These are phyloP conservation scores for Hirundo rustica DNA, from an alignment of 2,797 vertebrate genomes.

Conservation along the genomic window DNA sequence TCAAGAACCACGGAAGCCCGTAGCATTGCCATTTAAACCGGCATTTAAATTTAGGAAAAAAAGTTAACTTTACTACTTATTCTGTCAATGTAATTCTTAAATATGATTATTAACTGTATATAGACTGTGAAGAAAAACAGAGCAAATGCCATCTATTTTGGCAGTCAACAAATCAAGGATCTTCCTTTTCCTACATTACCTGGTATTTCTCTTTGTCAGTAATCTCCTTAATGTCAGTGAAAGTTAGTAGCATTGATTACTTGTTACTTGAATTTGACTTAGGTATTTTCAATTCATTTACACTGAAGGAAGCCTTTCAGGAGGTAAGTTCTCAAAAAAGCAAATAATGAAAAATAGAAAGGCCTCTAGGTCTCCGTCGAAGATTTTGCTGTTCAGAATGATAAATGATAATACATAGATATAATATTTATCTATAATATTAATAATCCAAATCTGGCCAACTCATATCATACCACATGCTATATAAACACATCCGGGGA, in stretches of 20 bases:
- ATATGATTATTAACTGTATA: background rate
- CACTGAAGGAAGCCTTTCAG: slow-evolving; percentile 10
- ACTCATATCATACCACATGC: background rate
- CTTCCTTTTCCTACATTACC: slow-evolving; percentile 7
- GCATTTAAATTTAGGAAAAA: background rate
- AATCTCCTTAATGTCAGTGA: slow-evolving; percentile 17
- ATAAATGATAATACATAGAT: background rate
- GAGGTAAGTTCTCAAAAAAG: background rate
- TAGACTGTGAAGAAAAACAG: background rate
- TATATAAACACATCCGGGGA: background rate
- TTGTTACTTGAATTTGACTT: background rate
- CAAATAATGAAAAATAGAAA: background rate
- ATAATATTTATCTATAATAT: background rate
- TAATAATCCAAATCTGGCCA: background rate
- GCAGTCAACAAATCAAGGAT: slow-evolving; percentile 15
- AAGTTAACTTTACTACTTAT: background rate
- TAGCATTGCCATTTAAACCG: background rate
- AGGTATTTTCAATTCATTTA: background rate
- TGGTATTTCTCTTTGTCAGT: slow-evolving; percentile 8
- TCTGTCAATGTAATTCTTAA: background rate
- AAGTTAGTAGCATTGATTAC: slow-evolving; percentile 34
- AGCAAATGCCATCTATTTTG: background rate
- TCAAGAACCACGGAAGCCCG: background rate
- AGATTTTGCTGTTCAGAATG: background rate
- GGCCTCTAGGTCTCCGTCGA: background rate